Conservation (phyloP, 2,113 vertebrate genomes). For the Salvelinus alpinus region DNA sequence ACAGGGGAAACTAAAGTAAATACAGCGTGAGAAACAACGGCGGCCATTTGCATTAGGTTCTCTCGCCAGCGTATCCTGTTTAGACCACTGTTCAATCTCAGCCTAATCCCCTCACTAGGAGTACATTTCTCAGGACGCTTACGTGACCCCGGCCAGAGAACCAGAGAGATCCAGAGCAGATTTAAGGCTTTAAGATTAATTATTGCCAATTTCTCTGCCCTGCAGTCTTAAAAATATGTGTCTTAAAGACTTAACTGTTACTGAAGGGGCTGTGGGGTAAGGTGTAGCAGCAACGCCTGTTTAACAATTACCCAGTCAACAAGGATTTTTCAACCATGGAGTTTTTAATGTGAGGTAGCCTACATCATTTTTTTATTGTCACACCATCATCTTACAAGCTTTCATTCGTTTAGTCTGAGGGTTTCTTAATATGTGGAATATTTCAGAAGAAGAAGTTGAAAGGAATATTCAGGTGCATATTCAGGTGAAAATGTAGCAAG, state of each 20-base stretch:
- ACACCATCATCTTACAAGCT: neutral
- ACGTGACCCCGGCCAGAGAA: conserved; percentile 21
- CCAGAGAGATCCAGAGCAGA: conserved; percentile 26
- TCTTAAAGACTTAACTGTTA: conserved; percentile 10
- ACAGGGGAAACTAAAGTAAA: conserved; percentile 27
- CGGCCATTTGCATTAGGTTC: conserved; percentile 31
- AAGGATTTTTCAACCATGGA: neutral
- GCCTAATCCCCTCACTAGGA: conserved; percentile 30
- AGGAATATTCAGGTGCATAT: neutral
- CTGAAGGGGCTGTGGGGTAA: neutral
- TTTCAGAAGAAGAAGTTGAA: neutral
- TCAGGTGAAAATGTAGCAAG: neutral
- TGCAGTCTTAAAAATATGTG: conserved; percentile 21
- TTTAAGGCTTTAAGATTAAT: conserved; percentile 33
- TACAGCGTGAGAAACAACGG: conserved; percentile 26
- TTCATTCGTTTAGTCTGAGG: neutral
- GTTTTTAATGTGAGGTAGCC: neutral
- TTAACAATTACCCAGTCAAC: conserved; percentile 2
- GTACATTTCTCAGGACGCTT: conserved; percentile 19
- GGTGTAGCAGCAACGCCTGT: conserved; percentile 4
- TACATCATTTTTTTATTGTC: neutral
- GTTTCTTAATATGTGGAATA: neutral
- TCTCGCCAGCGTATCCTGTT: conserved; percentile 31
- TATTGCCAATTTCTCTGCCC: conserved; percentile 20
- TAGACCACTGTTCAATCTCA: conserved; percentile 38